Conservation (phyloP, 2,113 vertebrate genomes). For the Periophthalmodon schlosseri region DNA sequence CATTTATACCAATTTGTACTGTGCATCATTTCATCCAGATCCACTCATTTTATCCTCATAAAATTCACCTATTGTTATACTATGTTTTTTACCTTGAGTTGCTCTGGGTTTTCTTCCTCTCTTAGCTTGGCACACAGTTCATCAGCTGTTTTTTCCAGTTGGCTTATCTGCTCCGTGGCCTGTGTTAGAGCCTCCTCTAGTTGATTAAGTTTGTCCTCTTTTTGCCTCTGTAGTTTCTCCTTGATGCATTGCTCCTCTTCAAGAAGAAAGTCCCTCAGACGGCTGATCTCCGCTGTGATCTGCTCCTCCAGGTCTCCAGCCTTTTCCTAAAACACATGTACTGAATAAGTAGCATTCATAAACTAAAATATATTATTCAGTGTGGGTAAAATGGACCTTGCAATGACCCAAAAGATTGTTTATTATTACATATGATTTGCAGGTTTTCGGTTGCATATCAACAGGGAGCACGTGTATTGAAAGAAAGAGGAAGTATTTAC, state of each 20-base stretch:
- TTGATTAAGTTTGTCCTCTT: slow-evolving; percentile 64
- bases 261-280: slow-evolving; percentile 65
- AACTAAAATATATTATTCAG: background rate
- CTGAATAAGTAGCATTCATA: background rate
- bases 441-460: background rate
- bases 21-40: too few species aligned
- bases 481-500: slow-evolving; percentile 30
- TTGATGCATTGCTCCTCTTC: slow-evolving; percentile 67
- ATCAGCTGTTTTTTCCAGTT: slow-evolving; percentile 52
- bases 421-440: background rate
- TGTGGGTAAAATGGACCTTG: background rate
- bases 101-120: slow-evolving; percentile 72
- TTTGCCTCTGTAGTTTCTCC: slow-evolving; percentile 60
- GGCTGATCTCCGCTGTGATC: slow-evolving; percentile 60
- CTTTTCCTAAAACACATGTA: slow-evolving; percentile 50
- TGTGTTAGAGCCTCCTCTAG: slow-evolving; percentile 64
- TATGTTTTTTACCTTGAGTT: slow-evolving; percentile 60
- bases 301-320: slow-evolving; percentile 64
- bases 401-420: background rate
- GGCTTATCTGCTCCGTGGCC: slow-evolving; percentile 67
- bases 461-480: background rate
- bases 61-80: background rate
- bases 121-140: slow-evolving; percentile 56
- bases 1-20: too few species aligned
- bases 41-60: background rate